Base-by-base conservation (phyloP, 1,140 invertebrate species). In the Brachionus paranguensis region DNA sequence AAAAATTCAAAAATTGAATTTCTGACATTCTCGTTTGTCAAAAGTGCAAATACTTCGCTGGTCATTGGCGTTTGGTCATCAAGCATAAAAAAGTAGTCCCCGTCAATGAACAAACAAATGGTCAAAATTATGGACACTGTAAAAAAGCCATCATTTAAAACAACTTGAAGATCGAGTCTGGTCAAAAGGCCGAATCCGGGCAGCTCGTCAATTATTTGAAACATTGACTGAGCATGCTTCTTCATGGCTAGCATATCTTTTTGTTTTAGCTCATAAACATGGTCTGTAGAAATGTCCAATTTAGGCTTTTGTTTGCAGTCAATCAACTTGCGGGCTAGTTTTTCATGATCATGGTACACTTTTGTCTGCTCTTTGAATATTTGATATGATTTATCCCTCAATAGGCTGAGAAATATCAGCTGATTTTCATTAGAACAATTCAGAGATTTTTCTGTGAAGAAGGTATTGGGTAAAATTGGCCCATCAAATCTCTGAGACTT, bases 31-130 rank as follows among this genome's bases (percentile, higher is more conserved):
- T 78, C 45, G 3, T n/a, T 47, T n/a, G 47, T 27, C 7, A 50
- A 20, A 29, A 55, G 41, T n/a, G 27, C 10, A 27, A 50, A 50
- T 1, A 55, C 14, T 33, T 78, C 20, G 11, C 45, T 53, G 3
- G 43, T 33, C 27, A 78, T 20, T 78, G 10, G 76, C 4, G 29
- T 78, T 41, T 50, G 41, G 6, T 29, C 24, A 41, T 78, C 53
- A 29, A 78, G 45, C 45, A 78, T 78, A 10, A 78, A 53, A 78
- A 33, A 78, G n/a, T 60, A 50, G 29, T 78, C 76, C 1, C 33
- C 45, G 17, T 50, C 27, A 14, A 78, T 50, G 12, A 78, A 55
- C 6, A 78, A 41, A 33, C 43, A 53, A 4, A 37, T 17, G 14
- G n/a, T 50, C 43, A n/a, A n/a, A 7, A 78, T 12, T 17, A 17